A percentile compares a stretch with the other conserved stretches of the same genome.
phyloP scores from a whole-genome alignment of 2,888 invertebrate genomes.

The Netelia fuscicornis region DNA sequence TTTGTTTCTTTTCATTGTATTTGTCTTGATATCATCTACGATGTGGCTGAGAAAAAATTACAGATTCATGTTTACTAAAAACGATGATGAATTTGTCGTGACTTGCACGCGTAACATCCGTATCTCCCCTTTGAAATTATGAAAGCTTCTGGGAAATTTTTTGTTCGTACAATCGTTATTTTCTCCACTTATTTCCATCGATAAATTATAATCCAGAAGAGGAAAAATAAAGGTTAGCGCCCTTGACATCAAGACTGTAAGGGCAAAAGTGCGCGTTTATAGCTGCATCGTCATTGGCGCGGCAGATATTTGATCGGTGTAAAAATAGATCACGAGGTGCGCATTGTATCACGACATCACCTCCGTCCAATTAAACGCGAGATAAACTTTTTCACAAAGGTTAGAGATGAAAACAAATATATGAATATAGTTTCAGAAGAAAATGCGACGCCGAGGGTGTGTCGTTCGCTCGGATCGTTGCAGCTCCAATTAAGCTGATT shows the following conservation, averaged over 20 bases:
- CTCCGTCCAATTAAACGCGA: not conserved
- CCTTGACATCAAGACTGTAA: not conserved
- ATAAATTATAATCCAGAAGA: too few relatives aligned
- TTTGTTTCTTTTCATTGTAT: too few relatives aligned
- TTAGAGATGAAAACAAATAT: conserved; percentile 15
- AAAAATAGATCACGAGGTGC: conserved; percentile 34
- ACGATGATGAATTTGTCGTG: too few relatives aligned
- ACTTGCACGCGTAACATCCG: too few relatives aligned
- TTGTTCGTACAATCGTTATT: too few relatives aligned
- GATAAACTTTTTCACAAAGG: not conserved
- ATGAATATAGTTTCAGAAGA: not conserved
- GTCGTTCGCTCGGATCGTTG: conserved; percentile 4
- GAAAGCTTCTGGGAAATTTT: too few relatives aligned
- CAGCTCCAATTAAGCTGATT: conserved; percentile 63
- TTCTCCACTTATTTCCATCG: too few relatives aligned
- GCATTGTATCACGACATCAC: not conserved
- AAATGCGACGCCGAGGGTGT: conserved; percentile 6
- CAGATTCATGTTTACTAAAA: too few relatives aligned
- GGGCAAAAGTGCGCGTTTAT: conserved; percentile 2
- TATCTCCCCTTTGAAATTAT: too few relatives aligned
- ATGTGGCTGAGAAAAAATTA: too few relatives aligned
- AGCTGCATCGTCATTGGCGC: not conserved
- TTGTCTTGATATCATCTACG: too few relatives aligned
- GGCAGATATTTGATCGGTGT: not conserved
- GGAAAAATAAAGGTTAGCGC: not conserved